Evolutionary conservation across 2,113 vertebrate species (phyloP), one percentile per base, ranked within the genome.

Genomic region (Zeus faber): DNA sequence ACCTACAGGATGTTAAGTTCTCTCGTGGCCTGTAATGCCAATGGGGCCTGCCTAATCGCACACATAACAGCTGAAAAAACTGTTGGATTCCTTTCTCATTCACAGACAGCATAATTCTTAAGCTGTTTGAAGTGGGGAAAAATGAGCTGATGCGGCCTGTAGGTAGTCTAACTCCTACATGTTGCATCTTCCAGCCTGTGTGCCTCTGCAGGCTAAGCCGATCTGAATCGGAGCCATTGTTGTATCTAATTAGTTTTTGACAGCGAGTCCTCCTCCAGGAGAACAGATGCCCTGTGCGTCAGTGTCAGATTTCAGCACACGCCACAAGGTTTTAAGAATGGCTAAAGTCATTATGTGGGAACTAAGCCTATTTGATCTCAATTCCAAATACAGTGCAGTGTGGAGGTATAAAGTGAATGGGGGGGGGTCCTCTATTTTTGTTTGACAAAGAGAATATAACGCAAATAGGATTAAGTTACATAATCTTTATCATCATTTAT

Each of bases 211-310:
- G 39, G 17, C 46, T 18, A 21, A 27, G 50, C 65, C 16, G 46
- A 66, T 47, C 51, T 73, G 65, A 77, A 77, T 65, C 31, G 59
- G 22, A 62, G 53, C 65, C 37, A 67, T 79, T 83, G 77, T 78
- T n/a, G 48, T 16, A 26, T 54, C 65, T 77, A 70, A 76, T 80
- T 70, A 67, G 74, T 76, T 80, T 75, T 54, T 73, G 58, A 65
- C 25, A 46, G 67, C 14, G 54, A 52, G 60, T 70, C 75, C 24
- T 71, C 54, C 29, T 72, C 14, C 2, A 59, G 67, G 48, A 49
- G 64, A 75, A 59, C 76, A 79, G 66, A 81, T 71, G 81, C 68
- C 67, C 31, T 54, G 46, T 20, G 54, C 60, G 5, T 10, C 63
- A 24, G 62, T 71, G 67, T 77, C 76, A 52, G 50, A 48, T 79